These are phyloP conservation scores for Pseudomyrmex sp. DNA, from an alignment of 1,140 invertebrate genomes.

Conservation along the genomic window DNA sequence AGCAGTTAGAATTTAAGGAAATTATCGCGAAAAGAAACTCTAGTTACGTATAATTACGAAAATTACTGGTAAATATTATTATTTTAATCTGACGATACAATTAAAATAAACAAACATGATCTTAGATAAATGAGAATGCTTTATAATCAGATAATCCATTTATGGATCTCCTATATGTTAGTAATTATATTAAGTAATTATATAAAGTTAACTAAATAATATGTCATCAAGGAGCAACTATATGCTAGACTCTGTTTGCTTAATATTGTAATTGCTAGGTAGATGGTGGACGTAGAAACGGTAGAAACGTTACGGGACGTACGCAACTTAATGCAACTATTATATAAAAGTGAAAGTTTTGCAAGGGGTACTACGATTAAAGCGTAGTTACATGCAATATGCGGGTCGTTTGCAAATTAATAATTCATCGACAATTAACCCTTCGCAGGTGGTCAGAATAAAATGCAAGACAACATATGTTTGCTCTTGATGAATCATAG, in stretches of 20 bases:
- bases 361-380: conserved; percentile 45
- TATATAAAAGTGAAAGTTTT: conserved; percentile 30
- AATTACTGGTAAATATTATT: background rate
- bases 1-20: background rate
- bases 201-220: no score
- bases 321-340: conserved; percentile 23
- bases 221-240: background rate
- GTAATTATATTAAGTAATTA: no score
- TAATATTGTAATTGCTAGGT: background rate
- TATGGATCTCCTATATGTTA: background rate
- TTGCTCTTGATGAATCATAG: conserved; percentile 81
- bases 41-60: background rate
- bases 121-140: background rate
- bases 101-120: no score
- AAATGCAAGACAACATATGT: conserved; percentile 81
- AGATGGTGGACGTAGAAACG: no score
- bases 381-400: conserved; percentile 49
- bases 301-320: conserved; percentile 14
- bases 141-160: background rate
- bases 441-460: conserved; percentile 81
- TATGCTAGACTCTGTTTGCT: background rate
- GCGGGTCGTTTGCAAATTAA: conserved; percentile 71
- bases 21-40: background rate
- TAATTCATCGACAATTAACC: conserved; percentile 80
- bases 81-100: no score